Base-by-base conservation (phyloP, 2,888 invertebrate species). In the Cephus rjabovi region DNA sequence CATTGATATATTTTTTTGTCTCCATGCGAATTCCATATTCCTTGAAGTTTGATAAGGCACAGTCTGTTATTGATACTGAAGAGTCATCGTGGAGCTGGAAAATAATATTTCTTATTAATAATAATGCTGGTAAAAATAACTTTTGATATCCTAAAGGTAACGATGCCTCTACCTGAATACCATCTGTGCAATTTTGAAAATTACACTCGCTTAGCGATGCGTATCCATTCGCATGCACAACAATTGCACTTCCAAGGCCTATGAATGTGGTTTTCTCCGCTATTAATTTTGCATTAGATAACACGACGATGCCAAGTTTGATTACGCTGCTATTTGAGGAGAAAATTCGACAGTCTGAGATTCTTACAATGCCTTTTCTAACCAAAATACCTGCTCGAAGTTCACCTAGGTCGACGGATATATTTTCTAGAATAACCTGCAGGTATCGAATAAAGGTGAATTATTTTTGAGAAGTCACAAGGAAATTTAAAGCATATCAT, bases 301-400 rank as follows among this genome's bases (percentile, higher is more conserved):
- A 86, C 74, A 93, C 93, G n/a, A 94, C 91, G 35, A 94, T 92
- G 34, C 93, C 94, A 84, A 93, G 92, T 84, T 93, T 93, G 2
- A 93, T 93, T 11, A 93, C 92, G 2, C 93, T 93, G 73, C 91
- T 89, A 69, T 92, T 92, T 84, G 93, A 91, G 1, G 93, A 93
- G 70, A 92, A 84, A 75, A 95, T 87, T 81, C 89, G 92, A 84
- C 94, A 94, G 82, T 93, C 93, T 73, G 89, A 91, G 76, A 95
- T 84, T 23, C 87, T 89, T 1, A 93, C 86, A 34, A 88, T 91
- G 23, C 94, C 94, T 81, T 89, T 89, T 76, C 94, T 92, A 11
- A 93, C 87, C 23, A 93, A 83, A 76, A 94, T 91, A 12, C 93
- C 94, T 75, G 92, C 93, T 76, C 93, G 93, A 11, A 93, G 92